These are phyloP conservation scores for Triplophysa yarkandensis DNA, from an alignment of 2,797 vertebrate genomes.

Conservation along the genomic window DNA sequence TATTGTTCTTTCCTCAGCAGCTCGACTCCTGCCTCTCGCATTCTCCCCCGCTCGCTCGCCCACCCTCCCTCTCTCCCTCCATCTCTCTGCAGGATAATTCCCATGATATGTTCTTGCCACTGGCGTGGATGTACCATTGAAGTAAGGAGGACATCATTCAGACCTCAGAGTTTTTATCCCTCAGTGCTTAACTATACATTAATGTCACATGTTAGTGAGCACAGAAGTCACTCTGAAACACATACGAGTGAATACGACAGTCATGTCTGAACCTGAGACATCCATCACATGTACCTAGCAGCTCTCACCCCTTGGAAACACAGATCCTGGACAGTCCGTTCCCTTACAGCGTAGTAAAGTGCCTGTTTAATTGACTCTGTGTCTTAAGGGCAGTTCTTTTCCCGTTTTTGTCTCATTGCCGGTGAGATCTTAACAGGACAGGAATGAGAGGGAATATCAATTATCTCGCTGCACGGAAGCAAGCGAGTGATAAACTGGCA, in stretches of 20 bases:
- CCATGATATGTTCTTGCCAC: conserved; percentile 66
- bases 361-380: conserved; percentile 66
- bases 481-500: conserved; percentile 44
- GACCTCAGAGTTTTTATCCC: neutral
- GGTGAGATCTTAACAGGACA: conserved; percentile 58
- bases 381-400: conserved; percentile 64
- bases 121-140: conserved; percentile 52
- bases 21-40: conserved; percentile 59
- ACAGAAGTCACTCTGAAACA: neutral
- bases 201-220: neutral
- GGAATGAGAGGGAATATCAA: conserved; percentile 59
- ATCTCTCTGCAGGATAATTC: conserved; percentile 62
- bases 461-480: conserved; percentile 41
- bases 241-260: neutral
- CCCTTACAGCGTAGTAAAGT: conserved; percentile 62
- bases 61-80: conserved; percentile 22
- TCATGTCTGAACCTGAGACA: neutral
- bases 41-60: conserved; percentile 1
- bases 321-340: conserved; percentile 43
- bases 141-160: neutral
- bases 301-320: conserved; percentile 12
- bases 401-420: conserved; percentile 52
- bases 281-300: neutral
- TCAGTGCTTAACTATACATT: neutral
- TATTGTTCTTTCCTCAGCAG: conserved; percentile 64